Percentiles rank a stretch among this genome's conserved stretches.
Conservation (phyloP, 2,113 vertebrate genomes). For the Catharus fuscescens region DNA sequence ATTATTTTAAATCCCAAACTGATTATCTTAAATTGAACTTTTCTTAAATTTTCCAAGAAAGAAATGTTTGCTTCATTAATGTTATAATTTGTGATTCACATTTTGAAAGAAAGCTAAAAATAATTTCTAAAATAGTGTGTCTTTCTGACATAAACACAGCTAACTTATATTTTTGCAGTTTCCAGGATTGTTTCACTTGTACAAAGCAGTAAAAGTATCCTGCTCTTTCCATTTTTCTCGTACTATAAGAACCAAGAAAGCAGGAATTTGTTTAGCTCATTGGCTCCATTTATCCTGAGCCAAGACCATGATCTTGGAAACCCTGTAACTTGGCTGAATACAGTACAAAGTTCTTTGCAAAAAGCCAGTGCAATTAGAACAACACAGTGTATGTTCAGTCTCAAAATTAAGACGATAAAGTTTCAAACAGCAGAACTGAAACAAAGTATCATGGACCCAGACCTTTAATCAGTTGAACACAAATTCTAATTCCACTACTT, state of each 20-base stretch:
- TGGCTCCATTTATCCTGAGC: conserved; percentile 64
- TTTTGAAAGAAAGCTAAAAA: conserved; percentile 31
- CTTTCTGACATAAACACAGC: not conserved
- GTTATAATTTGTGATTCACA: conserved; percentile 9
- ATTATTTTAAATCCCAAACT: conserved; percentile 15
- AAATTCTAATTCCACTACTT: not conserved
- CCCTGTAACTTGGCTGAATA: conserved; percentile 60
- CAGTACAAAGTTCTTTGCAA: conserved; percentile 60
- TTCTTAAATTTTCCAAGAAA: conserved; percentile 29
- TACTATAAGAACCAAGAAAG: conserved; percentile 61
- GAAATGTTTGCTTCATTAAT: not conserved
- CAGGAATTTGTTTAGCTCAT: conserved; percentile 67
- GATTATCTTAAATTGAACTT: conserved; percentile 9
- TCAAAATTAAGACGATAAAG: conserved; percentile 58
- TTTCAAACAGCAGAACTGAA: conserved; percentile 48
- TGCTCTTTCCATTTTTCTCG: conserved; percentile 40
- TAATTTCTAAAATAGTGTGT: not conserved
- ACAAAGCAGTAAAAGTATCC: conserved; percentile 39
- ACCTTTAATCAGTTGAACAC: not conserved
- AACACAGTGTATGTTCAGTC: conserved; percentile 48
- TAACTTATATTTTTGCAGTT: conserved; percentile 35
- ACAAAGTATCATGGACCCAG: not conserved
- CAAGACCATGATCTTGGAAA: conserved; percentile 58
- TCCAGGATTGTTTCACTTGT: conserved; percentile 29
- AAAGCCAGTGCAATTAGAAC: conserved; percentile 64